Evolutionary conservation across 2,113 vertebrate species (phyloP), one percentile per base, ranked within the genome.

Genomic region (Ailuropoda melanoleuca): DNA sequence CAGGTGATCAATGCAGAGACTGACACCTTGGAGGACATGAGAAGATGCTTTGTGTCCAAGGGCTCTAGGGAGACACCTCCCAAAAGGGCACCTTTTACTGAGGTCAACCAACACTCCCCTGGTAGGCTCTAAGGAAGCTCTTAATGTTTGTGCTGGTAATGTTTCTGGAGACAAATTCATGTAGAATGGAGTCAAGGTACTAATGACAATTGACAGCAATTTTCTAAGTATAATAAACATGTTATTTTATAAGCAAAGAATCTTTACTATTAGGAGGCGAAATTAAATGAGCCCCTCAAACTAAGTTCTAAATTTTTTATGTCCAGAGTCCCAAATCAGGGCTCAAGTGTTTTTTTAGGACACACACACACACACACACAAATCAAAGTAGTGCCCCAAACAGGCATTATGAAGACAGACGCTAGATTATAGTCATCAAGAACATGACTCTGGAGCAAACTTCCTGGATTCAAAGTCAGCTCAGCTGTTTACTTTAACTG

Each of bases 91-190:
- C 15, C 34, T 92, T 87, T 92, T 37, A 8, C 19, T 90, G 48
- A 66, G 11, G 50, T 68, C 26, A 4, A 88, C 46, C 37, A 14
- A 37, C 74, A 90, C 43, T 87, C 53, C 11, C 26, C 13, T 2
- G 10, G 7, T 37, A 26, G 68, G n/a, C 48, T 55, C 1, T 18
- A 62, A 72, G 74, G 46, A 91, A 62, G 39, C 29, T 87, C 26
- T 66, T 58, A 70, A 46, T 17, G 2, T 92, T 68, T 93, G 12
- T 37, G 19, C 24, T 91, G 21, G 26, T 53, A 94, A 50, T 74
- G 34, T 93, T 95, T 97, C 83, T 81, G 26, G 31, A 89, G 43
- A 78, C 29, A 95, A 92, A 77, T 46, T 74, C 77, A 90, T 34
- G 37, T 55, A 15, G 62, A 86, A 88, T 84, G 84, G 66, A 94